Percentiles rank a stretch among this genome's conserved stretches.
Evolutionary conservation across 2,797 vertebrate species (phyloP).

Genomic region (Taeniopygia guttata): DNA sequence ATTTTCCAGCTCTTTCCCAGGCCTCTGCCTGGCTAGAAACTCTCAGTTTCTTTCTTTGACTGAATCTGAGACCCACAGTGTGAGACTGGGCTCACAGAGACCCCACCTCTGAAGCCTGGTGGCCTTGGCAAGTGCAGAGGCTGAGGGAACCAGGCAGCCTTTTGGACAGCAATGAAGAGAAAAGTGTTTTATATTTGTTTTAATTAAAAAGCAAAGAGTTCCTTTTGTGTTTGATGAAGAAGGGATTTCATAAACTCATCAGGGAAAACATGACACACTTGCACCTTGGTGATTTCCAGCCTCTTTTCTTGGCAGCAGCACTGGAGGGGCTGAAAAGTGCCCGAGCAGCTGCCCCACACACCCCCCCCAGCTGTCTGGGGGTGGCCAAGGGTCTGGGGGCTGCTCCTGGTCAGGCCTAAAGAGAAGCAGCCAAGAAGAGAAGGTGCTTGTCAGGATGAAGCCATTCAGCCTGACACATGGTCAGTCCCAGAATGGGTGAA

Average conservation of each 20-base stretch:
- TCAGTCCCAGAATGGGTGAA: neutral
- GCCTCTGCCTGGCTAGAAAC: no score
- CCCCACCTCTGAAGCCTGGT: neutral
- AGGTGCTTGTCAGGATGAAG: neutral
- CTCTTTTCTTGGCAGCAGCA: neutral
- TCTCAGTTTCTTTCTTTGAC: no score
- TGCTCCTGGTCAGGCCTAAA: neutral
- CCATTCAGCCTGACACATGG: accelerated
- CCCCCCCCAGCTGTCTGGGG: neutral
- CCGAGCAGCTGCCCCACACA: accelerated
- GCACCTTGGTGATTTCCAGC: neutral
- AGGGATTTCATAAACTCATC: slow-evolving; percentile 26
- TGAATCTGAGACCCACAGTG: no score
- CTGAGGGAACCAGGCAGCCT: neutral
- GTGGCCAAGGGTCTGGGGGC: neutral
- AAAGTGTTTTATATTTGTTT: slow-evolving; percentile 25
- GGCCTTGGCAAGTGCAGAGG: neutral
- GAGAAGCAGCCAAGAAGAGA: neutral
- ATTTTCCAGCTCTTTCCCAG: no score
- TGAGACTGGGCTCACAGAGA: neutral
- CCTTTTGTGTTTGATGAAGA: slow-evolving; percentile 22
- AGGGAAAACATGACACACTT: slow-evolving; percentile 28
- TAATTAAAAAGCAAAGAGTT: slow-evolving; percentile 31
- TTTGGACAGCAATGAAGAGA: neutral
- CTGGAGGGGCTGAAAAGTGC: neutral